Percentiles rank a stretch among this genome's conserved stretches.
phyloP scores from a whole-genome alignment of 2,797 vertebrate genomes.

The Oreonectes daqikongensis region DNA sequence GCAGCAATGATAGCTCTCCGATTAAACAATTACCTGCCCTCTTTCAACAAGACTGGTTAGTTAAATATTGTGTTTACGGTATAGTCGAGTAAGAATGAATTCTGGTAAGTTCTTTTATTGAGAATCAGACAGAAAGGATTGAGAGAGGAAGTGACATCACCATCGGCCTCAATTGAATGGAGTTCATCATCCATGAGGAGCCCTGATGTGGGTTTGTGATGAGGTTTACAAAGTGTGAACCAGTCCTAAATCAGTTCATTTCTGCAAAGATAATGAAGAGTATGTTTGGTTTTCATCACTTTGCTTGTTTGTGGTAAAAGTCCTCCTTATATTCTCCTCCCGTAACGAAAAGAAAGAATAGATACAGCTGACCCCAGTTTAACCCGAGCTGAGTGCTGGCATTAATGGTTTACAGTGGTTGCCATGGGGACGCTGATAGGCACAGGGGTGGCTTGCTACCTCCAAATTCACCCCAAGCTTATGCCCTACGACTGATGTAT shows the following conservation, averaged over 20 bases:
- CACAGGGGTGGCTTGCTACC: too few relatives aligned
- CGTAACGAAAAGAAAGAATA: too few relatives aligned
- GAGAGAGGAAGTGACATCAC: neutral
- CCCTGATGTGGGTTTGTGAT: neutral
- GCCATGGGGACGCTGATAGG: too few relatives aligned
- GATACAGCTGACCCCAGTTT: too few relatives aligned
- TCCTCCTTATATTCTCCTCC: too few relatives aligned
- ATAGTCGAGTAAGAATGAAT: neutral
- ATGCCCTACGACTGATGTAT: too few relatives aligned
- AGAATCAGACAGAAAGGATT: neutral
- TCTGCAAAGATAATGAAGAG: neutral
- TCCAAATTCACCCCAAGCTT: too few relatives aligned
- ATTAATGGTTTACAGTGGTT: too few relatives aligned
- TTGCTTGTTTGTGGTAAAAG: neutral
- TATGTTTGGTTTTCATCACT: neutral
- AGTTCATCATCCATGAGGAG: neutral
- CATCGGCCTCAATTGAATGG: neutral
- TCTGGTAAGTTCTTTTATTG: neutral
- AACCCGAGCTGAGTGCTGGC: too few relatives aligned
- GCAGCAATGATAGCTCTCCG: neutral
- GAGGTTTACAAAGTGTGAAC: neutral
- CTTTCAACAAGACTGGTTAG: neutral
- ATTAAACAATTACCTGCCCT: neutral
- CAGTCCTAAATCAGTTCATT: too few relatives aligned
- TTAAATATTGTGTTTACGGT: neutral